phyloP scores from a whole-genome alignment of 2,113 vertebrate species.

The Vombatus ursinus region DNA sequence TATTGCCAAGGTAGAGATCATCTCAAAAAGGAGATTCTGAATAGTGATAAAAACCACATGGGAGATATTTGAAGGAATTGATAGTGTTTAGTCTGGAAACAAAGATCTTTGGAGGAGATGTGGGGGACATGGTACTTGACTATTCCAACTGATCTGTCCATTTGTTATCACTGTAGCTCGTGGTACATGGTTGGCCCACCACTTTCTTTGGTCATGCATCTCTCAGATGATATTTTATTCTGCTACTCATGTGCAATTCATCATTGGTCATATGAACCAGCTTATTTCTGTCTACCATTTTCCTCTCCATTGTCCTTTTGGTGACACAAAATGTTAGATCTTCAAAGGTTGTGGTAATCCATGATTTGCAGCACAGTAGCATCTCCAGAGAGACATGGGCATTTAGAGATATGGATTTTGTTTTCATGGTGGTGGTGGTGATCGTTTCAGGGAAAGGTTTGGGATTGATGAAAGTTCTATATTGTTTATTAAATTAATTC shows the following conservation, averaged over 20 bases:
- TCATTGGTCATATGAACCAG: not conserved
- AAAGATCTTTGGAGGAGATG: not conserved
- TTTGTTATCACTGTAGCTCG: not conserved
- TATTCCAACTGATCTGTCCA: not conserved
- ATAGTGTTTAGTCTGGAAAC: not conserved
- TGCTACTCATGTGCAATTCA: not conserved
- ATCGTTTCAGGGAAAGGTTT: not conserved
- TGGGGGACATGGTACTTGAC: not conserved
- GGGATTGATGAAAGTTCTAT: not conserved
- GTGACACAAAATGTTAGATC: not conserved
- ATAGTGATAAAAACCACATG: not conserved
- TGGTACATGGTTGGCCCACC: not conserved
- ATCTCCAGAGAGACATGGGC: not conserved
- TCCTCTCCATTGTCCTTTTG: too few species aligned
- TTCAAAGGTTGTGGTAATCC: not conserved
- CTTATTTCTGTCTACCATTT: not conserved
- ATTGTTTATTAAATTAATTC: not conserved
- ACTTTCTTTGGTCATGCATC: not conserved
- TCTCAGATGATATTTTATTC: not conserved
- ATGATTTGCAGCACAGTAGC: not conserved
- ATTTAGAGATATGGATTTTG: not conserved
- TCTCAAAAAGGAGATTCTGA: not conserved
- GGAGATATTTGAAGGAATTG: not conserved
- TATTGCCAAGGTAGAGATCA: too few species aligned
- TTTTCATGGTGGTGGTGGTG: not conserved